phyloP scores from a whole-genome alignment of 2,113 vertebrate species.

The Brachypodius melanocephalos region DNA sequence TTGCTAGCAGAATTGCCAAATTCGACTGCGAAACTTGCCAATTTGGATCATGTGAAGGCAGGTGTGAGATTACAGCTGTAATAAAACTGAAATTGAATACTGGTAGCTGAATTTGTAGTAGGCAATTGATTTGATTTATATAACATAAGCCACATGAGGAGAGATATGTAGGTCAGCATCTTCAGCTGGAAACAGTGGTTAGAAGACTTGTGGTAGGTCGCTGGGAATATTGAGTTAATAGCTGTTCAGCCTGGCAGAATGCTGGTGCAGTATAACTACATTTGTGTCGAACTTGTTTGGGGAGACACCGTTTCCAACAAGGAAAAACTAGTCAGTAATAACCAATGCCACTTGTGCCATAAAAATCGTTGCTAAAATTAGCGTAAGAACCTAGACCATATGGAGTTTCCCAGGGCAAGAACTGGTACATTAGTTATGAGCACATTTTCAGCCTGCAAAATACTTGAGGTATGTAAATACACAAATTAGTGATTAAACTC shows the following conservation, averaged over 20 bases:
- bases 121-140: conserved; percentile 64
- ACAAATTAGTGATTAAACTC: not conserved
- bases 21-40: conserved; percentile 54
- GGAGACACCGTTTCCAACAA: not conserved
- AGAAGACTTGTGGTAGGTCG: not conserved
- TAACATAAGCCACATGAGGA: conserved; percentile 26
- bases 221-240: conserved; percentile 6
- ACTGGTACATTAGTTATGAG: not conserved
- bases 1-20: conserved; percentile 27
- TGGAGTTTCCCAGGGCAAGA: conserved; percentile 10
- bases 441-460: not conserved
- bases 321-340: not conserved
- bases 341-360: not conserved
- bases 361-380: conserved; percentile 5
- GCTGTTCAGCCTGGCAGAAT: not conserved
- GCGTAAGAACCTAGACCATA: not conserved
- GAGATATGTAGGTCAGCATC: conserved; percentile 53
- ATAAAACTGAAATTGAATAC: conserved; percentile 64
- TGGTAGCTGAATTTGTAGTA: conserved; percentile 53
- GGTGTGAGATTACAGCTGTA: conserved; percentile 57
- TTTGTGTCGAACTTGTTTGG: not conserved
- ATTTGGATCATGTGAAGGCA: conserved; percentile 54
- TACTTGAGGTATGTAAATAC: conserved; percentile 8
- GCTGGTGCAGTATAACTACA: not conserved
- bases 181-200: not conserved